Evolutionary conservation across 2,113 vertebrate genomes (phyloP), one percentile per base, ranked within the genome.

Genomic region (Thinocorus orbignyianus): DNA sequence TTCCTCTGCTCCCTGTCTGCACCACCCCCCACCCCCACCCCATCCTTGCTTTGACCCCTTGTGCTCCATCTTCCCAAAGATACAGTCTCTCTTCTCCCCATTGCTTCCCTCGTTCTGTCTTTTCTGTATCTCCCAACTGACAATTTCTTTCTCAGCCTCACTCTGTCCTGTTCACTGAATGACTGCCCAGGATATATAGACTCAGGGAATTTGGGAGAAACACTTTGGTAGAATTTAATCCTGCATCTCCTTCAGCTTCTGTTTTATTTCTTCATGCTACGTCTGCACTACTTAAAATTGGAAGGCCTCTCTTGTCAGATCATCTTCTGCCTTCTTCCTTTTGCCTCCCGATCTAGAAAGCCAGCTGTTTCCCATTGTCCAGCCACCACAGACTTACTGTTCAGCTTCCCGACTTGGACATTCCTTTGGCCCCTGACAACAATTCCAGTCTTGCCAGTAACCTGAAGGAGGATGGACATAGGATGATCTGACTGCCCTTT

Each of bases 401-500:
- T 96, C 84, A 92, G 57, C 64, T 88, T 93, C 57, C 93, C 88
- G 0, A 95, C 57, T 41, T 90, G 82, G 72, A 97, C 88, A 54
- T 7, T 90, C 58, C 69, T 91, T 30, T 94, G 81, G 25, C 96
- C 96, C 41, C 64, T 81, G 64, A 83, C 24, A 73, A 92, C 33
- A 93, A 97, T 97, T 86, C 97, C 97, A 77, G 80, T 42, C 72
- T 93, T 97, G 23, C 96, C 96, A 77, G 95, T 93, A 52, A 97
- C 95, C 97, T 97, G 86, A 4, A n/a, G 25, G 49, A 86, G 31
- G 35, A 94, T 19, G 9, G 25, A 64, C 12, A 54, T 0, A 3
- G n/a, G 37, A 69, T 96, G 31, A 84, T 15, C 20, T 54, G 33
- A 17, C 14, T 68, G 33, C 33, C 74, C 11, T 70, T 64, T 70